Percentiles rank a stretch among this genome's conserved stretches.
Evolutionary conservation across 2,888 invertebrate genomes (phyloP).

Genomic region (Lasioglossum zephyrum): DNA sequence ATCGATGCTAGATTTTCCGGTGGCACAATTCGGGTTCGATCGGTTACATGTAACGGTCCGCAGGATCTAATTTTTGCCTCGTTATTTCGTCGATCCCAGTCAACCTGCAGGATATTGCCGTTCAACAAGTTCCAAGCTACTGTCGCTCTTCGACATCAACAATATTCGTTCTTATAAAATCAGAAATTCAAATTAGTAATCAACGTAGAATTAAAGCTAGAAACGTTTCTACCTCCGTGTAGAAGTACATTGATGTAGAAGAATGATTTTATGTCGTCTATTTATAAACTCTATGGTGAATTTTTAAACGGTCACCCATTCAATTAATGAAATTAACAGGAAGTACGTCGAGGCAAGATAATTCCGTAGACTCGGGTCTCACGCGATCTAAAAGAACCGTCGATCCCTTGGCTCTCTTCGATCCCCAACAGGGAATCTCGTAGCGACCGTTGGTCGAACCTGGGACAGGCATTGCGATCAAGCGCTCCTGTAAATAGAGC

Average conservation of each 20-base stretch:
- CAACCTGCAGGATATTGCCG: neutral
- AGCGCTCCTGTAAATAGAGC: slow-evolving; percentile 40
- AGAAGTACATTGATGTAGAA: neutral
- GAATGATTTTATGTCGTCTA: neutral
- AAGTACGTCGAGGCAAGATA: neutral
- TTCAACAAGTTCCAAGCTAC: slow-evolving; percentile 13
- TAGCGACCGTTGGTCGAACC: neutral
- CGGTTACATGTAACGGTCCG: neutral
- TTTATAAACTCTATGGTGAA: neutral
- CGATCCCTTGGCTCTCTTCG: neutral
- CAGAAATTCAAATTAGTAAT: neutral
- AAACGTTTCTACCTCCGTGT: neutral
- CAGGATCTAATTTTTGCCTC: slow-evolving; percentile 4
- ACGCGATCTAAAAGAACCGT: slow-evolving; percentile 9
- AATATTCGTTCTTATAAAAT: neutral
- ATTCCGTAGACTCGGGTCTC: slow-evolving; percentile 16
- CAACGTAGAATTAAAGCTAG: neutral
- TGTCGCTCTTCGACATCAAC: neutral
- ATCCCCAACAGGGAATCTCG: slow-evolving; percentile 12
- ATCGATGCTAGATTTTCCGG: neutral
- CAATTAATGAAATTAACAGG: slow-evolving; percentile 4
- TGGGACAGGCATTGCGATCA: slow-evolving; percentile 32
- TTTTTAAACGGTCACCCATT: neutral
- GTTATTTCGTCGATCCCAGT: neutral
- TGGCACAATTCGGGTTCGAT: neutral